Evolutionary conservation across 2,888 invertebrate genomes (phyloP).

Genomic region (Cerceris rybyensis): DNA sequence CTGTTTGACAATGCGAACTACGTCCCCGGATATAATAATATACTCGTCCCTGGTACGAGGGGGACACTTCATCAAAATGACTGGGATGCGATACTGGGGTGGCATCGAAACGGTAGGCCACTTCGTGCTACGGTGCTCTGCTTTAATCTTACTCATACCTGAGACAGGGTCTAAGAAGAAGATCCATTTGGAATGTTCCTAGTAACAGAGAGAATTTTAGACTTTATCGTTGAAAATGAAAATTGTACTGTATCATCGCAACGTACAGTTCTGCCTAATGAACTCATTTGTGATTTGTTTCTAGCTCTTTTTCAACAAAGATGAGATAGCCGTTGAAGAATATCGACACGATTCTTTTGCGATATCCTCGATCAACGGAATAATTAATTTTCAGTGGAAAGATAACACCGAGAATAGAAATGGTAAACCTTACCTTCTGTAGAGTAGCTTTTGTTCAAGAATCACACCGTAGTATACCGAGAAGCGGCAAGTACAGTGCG

Average conservation of each 20-base stretch:
- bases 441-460: slow-evolving; percentile 65
- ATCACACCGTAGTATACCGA: slow-evolving; percentile 59
- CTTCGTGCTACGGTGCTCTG: slow-evolving; percentile 47
- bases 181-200: slow-evolving; percentile 9
- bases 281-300: no score
- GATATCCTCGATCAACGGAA: slow-evolving; percentile 10
- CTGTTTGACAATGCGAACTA: slow-evolving; percentile 76
- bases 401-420: slow-evolving; percentile 39
- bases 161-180: slow-evolving; percentile 10
- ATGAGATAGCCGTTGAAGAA: no score
- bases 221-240: background rate
- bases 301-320: no score
- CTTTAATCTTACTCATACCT: slow-evolving; percentile 55
- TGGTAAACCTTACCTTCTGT: slow-evolving; percentile 49
- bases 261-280: no score
- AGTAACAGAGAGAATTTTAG: background rate
- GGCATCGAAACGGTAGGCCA: slow-evolving; percentile 54
- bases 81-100: slow-evolving; percentile 70
- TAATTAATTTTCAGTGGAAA: slow-evolving; percentile 40
- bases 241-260: no score
- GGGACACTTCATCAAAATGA: slow-evolving; percentile 79
- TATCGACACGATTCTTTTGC: background rate
- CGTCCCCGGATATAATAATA: slow-evolving; percentile 78
- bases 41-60: slow-evolving; percentile 71
- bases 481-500: slow-evolving; percentile 60